Evolutionary conservation across 2,888 invertebrate genomes (phyloP).

Genomic region (Dicranocentrus wangi): DNA sequence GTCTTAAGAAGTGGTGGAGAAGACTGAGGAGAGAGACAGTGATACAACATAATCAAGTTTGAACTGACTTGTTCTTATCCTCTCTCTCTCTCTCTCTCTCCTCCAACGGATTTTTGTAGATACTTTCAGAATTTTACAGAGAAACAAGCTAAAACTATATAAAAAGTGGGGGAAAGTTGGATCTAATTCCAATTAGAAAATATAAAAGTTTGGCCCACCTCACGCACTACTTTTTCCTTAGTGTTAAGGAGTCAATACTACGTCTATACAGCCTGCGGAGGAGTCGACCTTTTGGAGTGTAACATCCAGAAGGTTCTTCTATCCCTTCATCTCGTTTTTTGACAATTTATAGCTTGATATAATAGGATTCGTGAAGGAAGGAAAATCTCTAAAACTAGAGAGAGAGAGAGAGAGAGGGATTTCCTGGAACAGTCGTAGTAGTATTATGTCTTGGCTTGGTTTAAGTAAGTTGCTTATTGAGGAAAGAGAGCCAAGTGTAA

Average conservation of each 20-base stretch:
- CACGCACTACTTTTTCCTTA: constrained; percentile 48
- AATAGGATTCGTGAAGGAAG: constrained; percentile 11
- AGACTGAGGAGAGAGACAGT: constrained; percentile 48
- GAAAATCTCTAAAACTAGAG: neutral
- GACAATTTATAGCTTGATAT: constrained; percentile 37
- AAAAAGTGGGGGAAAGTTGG: constrained; percentile 4
- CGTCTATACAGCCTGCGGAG: constrained; percentile 15
- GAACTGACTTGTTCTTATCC: constrained; percentile 45
- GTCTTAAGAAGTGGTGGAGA: no score
- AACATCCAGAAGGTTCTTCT: no score
- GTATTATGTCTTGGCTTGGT: neutral
- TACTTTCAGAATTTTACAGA: neutral
- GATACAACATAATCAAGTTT: constrained; percentile 64
- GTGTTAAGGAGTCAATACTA: constrained; percentile 12
- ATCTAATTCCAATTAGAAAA: constrained; percentile 64
- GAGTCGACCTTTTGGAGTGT: constrained; percentile 24
- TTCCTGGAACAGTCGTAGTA: no score
- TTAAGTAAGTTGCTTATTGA: constrained; percentile 22
- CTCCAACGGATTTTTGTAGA: constrained; percentile 19
- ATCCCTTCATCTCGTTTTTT: constrained; percentile 44
- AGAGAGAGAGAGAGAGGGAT: neutral
- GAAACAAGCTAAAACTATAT: neutral
- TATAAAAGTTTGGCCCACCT: constrained; percentile 57
- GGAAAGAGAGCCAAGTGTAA: constrained; percentile 18
- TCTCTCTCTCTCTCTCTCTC: constrained; percentile 18